These are phyloP conservation scores for Echiichthys vipera DNA, from an alignment of 2,797 vertebrate genomes.

Conservation along the genomic window DNA sequence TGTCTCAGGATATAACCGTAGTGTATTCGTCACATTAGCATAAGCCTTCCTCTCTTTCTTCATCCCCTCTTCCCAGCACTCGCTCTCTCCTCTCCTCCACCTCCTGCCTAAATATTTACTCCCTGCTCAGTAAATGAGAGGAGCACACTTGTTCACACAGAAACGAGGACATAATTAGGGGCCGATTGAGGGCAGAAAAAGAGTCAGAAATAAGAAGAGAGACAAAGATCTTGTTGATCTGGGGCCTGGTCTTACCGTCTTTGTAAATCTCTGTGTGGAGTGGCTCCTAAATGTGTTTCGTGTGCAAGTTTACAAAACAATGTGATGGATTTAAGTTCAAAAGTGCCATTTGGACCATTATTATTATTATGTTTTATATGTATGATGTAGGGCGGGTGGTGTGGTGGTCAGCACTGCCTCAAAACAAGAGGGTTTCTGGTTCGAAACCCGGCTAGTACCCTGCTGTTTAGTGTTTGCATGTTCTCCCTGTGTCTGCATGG, in stretches of 20 bases:
- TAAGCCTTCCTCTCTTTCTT: constrained; percentile 64
- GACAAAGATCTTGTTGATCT: constrained; percentile 36
- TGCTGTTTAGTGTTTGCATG: too few relatives aligned
- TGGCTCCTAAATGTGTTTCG: constrained; percentile 27
- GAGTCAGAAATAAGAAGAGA: constrained; percentile 29
- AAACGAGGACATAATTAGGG: constrained; percentile 58
- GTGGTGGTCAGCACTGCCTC: too few relatives aligned
- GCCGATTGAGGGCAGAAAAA: constrained; percentile 55
- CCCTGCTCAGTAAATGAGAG: constrained; percentile 57
- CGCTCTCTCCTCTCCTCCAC: constrained; percentile 42
- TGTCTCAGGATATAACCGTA: constrained; percentile 35
- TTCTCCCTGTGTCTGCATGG: too few relatives aligned
- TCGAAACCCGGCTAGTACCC: too few relatives aligned
- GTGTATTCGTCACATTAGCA: constrained; percentile 72
- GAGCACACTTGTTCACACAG: constrained; percentile 67
- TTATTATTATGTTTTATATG: not conserved
- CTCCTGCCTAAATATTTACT: constrained; percentile 76
- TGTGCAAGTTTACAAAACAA: constrained; percentile 9
- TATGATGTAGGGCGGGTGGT: too few relatives aligned
- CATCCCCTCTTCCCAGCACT: not conserved
- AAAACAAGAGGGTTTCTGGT: too few relatives aligned
- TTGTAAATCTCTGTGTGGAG: constrained; percentile 21
- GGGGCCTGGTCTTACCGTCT: constrained; percentile 15
- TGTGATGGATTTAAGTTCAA: not conserved
- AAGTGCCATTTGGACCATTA: not conserved